A percentile compares a stretch with the other conserved stretches of the same genome.
Conservation (phyloP, 2,888 invertebrate species). For the Caenorhabditis panamensis region DNA sequence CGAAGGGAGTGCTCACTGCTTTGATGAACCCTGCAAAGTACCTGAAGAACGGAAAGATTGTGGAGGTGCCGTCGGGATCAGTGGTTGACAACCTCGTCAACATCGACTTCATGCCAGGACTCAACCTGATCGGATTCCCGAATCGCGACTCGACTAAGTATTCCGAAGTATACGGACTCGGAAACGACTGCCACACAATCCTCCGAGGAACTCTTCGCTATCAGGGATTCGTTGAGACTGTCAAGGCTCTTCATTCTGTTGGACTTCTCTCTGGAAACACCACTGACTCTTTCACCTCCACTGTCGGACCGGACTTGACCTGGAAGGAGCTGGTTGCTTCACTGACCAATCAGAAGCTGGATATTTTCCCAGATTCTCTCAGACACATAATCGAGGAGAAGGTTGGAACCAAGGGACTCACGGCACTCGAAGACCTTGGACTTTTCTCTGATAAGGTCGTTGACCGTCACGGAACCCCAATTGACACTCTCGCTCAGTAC, state of each 20-base stretch:
- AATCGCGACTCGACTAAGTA: slow-evolving; percentile 96
- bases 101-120: slow-evolving; percentile 92
- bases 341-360: slow-evolving; percentile 89
- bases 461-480: slow-evolving; percentile 88
- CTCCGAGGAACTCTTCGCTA: slow-evolving; percentile 95
- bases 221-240: slow-evolving; percentile 90
- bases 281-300: slow-evolving; percentile 92
- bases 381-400: slow-evolving; percentile 89
- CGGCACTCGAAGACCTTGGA: slow-evolving; percentile 85
- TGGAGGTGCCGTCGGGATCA: slow-evolving; percentile 90
- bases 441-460: slow-evolving; percentile 89
- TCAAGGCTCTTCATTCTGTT: slow-evolving; percentile 90
- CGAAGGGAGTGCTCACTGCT: slow-evolving; percentile 92
- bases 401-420: slow-evolving; percentile 84
- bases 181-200: slow-evolving; percentile 87
- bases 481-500: slow-evolving; percentile 94
- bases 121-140: slow-evolving; percentile 95
- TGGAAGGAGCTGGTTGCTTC: slow-evolving; percentile 94
- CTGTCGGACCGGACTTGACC: slow-evolving; percentile 92
- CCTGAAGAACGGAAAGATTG: slow-evolving; percentile 88
- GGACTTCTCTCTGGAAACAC: slow-evolving; percentile 91
- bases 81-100: slow-evolving; percentile 89
- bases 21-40: slow-evolving; percentile 93
- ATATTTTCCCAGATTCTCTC: slow-evolving; percentile 94
- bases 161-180: slow-evolving; percentile 90